Evolutionary conservation across 2,888 invertebrate genomes (phyloP).

Genomic region (Gandaritis pyraliata): DNA sequence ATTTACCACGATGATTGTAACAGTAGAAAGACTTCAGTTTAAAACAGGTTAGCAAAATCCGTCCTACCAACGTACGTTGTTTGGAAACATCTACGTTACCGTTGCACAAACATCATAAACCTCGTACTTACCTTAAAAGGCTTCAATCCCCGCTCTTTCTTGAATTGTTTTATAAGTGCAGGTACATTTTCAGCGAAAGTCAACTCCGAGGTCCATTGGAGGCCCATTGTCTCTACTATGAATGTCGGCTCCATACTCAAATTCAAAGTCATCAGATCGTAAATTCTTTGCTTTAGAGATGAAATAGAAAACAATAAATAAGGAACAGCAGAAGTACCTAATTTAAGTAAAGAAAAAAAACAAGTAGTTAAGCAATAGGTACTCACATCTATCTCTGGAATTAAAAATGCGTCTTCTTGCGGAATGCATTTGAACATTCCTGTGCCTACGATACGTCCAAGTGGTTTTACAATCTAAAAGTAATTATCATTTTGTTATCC

Average conservation of each 20-base stretch:
- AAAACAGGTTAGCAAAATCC: too few species aligned
- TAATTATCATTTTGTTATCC: not conserved
- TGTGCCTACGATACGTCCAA: slow-evolving; percentile 80
- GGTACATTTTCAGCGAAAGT: slow-evolving; percentile 77
- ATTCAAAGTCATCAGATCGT: slow-evolving; percentile 83
- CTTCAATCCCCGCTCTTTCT: slow-evolving; percentile 79
- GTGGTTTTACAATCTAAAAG: slow-evolving; percentile 81
- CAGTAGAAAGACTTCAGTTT: not conserved
- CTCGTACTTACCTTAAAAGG: slow-evolving; percentile 77
- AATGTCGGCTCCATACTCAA: slow-evolving; percentile 85
- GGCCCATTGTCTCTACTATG: slow-evolving; percentile 76
- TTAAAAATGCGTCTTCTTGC: slow-evolving; percentile 83
- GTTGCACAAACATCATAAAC: too few species aligned
- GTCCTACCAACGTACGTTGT: too few species aligned
- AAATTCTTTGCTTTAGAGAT: slow-evolving; percentile 78
- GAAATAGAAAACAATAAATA: not conserved
- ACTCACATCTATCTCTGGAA: slow-evolving; percentile 76
- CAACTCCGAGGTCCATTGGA: slow-evolving; percentile 82
- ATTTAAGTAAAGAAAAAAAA: not conserved
- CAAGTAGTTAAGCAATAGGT: not conserved
- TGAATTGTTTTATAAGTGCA: slow-evolving; percentile 77
- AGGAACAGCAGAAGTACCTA: not conserved
- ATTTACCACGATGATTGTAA: not conserved
- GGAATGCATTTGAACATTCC: slow-evolving; percentile 83
- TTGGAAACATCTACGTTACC: too few species aligned